A percentile compares a stretch with the other conserved stretches of the same genome.
Conservation (phyloP, 2,888 invertebrate species). For the Zaprionus bogoriensis region DNA sequence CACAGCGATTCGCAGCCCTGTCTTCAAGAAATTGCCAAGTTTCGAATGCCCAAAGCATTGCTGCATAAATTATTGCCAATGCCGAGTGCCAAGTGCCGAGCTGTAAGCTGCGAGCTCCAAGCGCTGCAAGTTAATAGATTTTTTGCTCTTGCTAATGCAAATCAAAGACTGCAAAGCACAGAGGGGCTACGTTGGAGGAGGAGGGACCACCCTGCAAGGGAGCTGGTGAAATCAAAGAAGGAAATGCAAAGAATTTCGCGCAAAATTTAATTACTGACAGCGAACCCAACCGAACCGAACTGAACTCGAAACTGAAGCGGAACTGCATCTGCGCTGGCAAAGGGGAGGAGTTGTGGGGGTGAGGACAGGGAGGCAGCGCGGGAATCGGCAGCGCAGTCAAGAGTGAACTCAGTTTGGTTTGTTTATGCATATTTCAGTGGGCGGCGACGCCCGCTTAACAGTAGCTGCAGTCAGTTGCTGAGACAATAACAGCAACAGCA, state of each 20-base stretch:
- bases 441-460: conserved; percentile 44
- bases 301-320: conserved; percentile 3
- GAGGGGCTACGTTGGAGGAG: neutral
- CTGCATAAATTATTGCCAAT: conserved; percentile 63
- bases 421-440: conserved; percentile 66
- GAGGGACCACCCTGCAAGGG: too few relatives aligned
- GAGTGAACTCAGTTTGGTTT: conserved; percentile 53
- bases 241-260: conserved; percentile 60
- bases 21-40: conserved; percentile 8
- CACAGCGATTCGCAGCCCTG: too few relatives aligned
- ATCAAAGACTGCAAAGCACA: conserved; percentile 28
- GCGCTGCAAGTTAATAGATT: conserved; percentile 62
- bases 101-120: too few relatives aligned
- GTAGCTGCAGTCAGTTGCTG: conserved; percentile 15
- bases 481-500: neutral
- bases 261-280: conserved; percentile 64
- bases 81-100: conserved; percentile 17
- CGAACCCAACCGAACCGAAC: conserved; percentile 3
- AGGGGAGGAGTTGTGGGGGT: neutral
- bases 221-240: conserved; percentile 58
- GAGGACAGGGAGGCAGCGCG: neutral
- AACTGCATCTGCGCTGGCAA: neutral
- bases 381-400: neutral
- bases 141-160: conserved; percentile 59
- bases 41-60: conserved; percentile 15